A percentile compares a stretch with the other conserved stretches of the same genome.
These are phyloP conservation scores for Thunnus thynnus DNA, from an alignment of 2,113 vertebrate species.

Conservation along the genomic window DNA sequence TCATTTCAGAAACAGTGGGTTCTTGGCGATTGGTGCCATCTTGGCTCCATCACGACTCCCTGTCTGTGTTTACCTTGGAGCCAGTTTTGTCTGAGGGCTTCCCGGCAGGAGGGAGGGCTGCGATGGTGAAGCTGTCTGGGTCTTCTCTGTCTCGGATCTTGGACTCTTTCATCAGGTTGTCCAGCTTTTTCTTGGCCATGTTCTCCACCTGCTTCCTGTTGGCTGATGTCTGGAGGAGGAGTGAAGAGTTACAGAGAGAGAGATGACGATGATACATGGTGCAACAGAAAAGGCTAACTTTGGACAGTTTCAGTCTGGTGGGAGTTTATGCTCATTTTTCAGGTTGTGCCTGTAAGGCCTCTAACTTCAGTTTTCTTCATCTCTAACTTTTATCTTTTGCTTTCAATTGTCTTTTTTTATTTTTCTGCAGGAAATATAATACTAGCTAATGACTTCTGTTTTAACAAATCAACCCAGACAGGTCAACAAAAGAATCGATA, in stretches of 20 bases:
- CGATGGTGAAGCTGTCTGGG: constrained; percentile 90
- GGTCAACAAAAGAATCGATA: no score
- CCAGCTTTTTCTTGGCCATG: constrained; percentile 95
- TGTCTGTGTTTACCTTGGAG: constrained; percentile 79
- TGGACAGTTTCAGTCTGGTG: neutral
- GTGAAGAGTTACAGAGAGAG: neutral
- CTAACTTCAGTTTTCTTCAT: no score
- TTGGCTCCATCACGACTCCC: neutral
- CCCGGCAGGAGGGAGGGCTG: constrained; percentile 84
- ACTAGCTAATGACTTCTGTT: no score
- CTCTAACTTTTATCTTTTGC: no score
- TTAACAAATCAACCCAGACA: no score
- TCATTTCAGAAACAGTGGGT: no score
- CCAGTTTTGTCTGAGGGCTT: constrained; percentile 79
- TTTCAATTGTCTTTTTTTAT: no score
- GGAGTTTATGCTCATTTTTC: neutral
- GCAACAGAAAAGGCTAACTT: neutral
- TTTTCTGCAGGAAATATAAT: no score
- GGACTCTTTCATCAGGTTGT: constrained; percentile 96
- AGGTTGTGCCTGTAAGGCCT: neutral
- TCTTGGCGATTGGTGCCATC: no score
- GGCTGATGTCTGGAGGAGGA: constrained; percentile 87
- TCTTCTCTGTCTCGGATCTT: constrained; percentile 96
- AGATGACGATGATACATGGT: neutral
- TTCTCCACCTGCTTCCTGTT: constrained; percentile 95